Evolutionary conservation across 2,113 vertebrate species (phyloP).

Genomic region (Oophaga pumilio): DNA sequence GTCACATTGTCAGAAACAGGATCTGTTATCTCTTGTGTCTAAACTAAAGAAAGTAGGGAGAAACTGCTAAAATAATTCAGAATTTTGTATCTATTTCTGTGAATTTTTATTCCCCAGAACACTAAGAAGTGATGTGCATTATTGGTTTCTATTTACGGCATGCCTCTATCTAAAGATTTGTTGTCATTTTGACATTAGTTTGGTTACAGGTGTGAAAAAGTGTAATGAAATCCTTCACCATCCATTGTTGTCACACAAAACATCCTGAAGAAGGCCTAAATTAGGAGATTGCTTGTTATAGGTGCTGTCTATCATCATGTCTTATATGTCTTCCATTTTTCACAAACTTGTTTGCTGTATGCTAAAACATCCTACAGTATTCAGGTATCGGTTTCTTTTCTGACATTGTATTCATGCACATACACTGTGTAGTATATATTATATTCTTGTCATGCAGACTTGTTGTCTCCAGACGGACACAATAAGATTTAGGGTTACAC

Average conservation of each 20-base stretch:
- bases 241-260: neutral
- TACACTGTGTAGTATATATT: neutral
- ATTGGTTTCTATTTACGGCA: no score
- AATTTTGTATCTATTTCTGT: no score
- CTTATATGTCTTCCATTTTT: slow-evolving; percentile 22
- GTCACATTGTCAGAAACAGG: no score
- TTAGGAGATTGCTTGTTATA: neutral
- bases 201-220: neutral
- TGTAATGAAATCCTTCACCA: neutral
- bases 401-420: neutral
- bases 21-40: no score
- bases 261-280: neutral
- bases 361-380: neutral
- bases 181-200: neutral
- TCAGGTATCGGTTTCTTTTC: neutral
- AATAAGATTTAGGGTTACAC: neutral
- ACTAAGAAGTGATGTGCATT: no score
- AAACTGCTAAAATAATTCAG: no score
- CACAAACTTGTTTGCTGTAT: neutral
- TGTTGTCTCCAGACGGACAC: neutral
- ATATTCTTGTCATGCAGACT: neutral
- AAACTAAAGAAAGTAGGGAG: no score
- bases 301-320: neutral
- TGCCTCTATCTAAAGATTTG: neutral
- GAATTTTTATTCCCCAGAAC: no score